Base-by-base conservation (phyloP, 2,888 invertebrate species). In the Protophormia terraenovae region DNA sequence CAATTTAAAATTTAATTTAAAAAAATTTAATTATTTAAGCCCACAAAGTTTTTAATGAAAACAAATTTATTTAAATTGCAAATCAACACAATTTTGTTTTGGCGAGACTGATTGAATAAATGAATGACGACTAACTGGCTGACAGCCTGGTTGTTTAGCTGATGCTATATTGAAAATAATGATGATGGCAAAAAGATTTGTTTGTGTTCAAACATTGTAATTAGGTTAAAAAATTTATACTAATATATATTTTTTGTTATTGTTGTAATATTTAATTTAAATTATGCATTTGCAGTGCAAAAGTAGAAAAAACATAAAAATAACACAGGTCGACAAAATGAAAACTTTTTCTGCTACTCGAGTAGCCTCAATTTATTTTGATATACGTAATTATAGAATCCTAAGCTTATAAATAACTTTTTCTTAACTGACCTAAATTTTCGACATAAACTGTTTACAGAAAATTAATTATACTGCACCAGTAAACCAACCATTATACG, bases 1-100 rank as follows among this genome's bases (percentile, higher is more conserved):
- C 41, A 69, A 69, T 78, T 78, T 50, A 62, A 78, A 78, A 60
- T 60, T 71, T 41, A 75, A 75, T 77, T 69, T 67, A 16, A 60
- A 14, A 69, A 29, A 69, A 24, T 16, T 22, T 5, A 32, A 24
- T 32, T 8, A 47, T 55, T 27, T 27, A n/a, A 55, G n/a, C 6
- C 27, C 22, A 27, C 29, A 58, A 58, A 53, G 24, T 53, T 27
- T 32, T 53, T 58, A 29, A 71, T n/a, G 47, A 53, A 75, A 62
- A 47, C 27, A 53, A 64, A 58, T 29, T 58, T 58, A 58, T 58
- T 58, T 29, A 58, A 58, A 27, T 58, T 27, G 22, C 50, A 76
- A 76, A 29, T 76, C 64, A 64, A 41, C 64, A 27, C 50, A 64
- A 53, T 12, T 55, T 14, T 41, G 2, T 58, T 41, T 19, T 47